Conservation (phyloP, 2,888 invertebrate genomes). For the Eilema caniola region DNA sequence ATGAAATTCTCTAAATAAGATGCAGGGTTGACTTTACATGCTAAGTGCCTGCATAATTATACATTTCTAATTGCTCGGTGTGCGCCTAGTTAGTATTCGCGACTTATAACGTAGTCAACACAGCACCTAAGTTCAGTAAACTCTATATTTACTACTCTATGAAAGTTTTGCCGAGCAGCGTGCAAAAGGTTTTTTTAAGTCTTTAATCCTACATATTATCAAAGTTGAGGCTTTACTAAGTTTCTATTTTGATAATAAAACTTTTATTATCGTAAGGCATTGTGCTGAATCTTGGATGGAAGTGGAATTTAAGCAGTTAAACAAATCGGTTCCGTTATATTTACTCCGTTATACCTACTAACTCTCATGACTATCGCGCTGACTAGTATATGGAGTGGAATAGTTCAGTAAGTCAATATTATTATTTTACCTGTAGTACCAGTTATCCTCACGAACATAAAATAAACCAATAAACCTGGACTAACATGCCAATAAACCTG, state of each 20-base stretch:
- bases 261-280: background rate
- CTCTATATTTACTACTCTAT: conserved; percentile 33
- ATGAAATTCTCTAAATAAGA: background rate
- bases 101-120: background rate
- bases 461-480: background rate
- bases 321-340: conserved; percentile 10
- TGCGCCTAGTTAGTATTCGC: background rate
- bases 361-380: background rate
- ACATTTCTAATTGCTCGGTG: background rate
- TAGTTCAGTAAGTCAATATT: background rate
- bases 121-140: background rate
- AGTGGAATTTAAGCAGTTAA: conserved; percentile 6
- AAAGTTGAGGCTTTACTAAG: background rate
- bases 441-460: background rate
- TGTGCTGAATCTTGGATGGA: background rate
- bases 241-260: background rate
- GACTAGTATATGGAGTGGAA: background rate
- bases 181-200: conserved; percentile 31
- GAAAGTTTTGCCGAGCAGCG: conserved; percentile 39
- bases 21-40: background rate
- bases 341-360: background rate
- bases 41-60: conserved; percentile 2
- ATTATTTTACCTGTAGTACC: background rate
- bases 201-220: background rate
- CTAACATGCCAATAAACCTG: background rate